Base-by-base conservation (phyloP, 2,888 invertebrate genomes). In the Tetrapedia diversipes region DNA sequence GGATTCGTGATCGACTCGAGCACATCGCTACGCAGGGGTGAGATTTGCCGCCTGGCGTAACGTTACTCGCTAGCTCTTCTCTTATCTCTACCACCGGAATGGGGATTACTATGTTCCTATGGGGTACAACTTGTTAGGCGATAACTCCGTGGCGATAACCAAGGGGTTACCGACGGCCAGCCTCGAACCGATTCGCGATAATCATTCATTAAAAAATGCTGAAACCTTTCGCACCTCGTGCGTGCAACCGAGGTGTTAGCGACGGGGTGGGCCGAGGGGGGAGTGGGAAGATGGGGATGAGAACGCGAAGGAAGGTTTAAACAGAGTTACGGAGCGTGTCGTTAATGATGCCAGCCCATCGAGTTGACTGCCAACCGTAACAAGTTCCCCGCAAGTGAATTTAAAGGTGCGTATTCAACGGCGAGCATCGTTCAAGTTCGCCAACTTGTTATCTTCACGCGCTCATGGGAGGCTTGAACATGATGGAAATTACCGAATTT, bases 61-160 rank as follows among this genome's bases (percentile, higher is more conserved):
- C 72, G 70, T 77, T 78, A 69, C 73, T 54, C 41, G 63, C 49
- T 39, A 14, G 56, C 53, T 60, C 72, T 63, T 64, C 59, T 79
- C 79, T 84, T 84, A 82, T 84, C 81, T 84, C 56, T 75, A 51
- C 68, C 67, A 80, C 77, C 71, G 76, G 73, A 78, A 73, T 75
- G 71, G 68, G 79, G 79, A 84, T 82, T 81, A 82, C 79, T 82
- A 79, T 82, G 78, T 82, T 84, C 73, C 79, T 71, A 78, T 63
- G 66, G 80, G 76, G 73, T 82, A 84, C 79, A 82, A 82, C 76
- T 82, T 84, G 84, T 82, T 81, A 82, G 76, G 45, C 84, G 84
- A 84, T 84, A 84, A 81, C 76, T 84, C 49, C 51, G 45, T 22
- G 19, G 66, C 72, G 81, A 84, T 84, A 82, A 78, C 69, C 60